Evolutionary conservation across 2,113 vertebrate genomes (phyloP), one percentile per base, ranked within the genome.

Genomic region (Brachyhypopomus gauderio): DNA sequence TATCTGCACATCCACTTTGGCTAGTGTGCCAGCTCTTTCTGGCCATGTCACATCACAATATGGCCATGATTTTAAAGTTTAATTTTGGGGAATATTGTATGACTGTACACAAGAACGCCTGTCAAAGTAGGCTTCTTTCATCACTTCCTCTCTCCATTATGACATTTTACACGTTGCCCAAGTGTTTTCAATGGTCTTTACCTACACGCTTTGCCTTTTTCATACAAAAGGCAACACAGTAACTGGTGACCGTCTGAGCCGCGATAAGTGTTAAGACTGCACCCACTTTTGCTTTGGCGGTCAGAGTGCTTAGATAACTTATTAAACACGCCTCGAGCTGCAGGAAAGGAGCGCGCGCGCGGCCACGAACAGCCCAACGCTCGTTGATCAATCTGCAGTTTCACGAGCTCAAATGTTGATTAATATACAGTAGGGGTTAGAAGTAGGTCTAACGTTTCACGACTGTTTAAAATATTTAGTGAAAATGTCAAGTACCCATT

Each of bases 401-500:
- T n/a, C 60, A 67, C 34, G 55, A 59, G 27, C 71, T 75, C 64
- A 64, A 78, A 79, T 81, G 71, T 72, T 72, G 58, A 77, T 81
- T 77, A 79, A 72, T 72, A 85, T 63, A 85, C 78, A 78, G 58
- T 20, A 52, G 20, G 60, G 71, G 72, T 19, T 56, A 67, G 60
- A 58, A 19, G 69, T 27, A 7, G 20, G 2, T 58, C 22, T 17
- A 69, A 38, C 11, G 69, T 80, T 77, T 58, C 73, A 9, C 19
- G 67, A 73, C 41, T 3, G 36, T 66, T 77, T 77, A 12, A 83
- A 80, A 83, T 83, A 80, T 83, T 83, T 79, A 80, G 16, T 58
- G 72, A 75, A 36, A 78, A 45, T 5, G 22, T 41, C 22, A 6
- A 23, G 3, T 64, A 62, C 23, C 7, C 14, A 45, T 77, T 72